Conservation (phyloP, 1,140 invertebrate genomes). For the Orchesella cincta region DNA sequence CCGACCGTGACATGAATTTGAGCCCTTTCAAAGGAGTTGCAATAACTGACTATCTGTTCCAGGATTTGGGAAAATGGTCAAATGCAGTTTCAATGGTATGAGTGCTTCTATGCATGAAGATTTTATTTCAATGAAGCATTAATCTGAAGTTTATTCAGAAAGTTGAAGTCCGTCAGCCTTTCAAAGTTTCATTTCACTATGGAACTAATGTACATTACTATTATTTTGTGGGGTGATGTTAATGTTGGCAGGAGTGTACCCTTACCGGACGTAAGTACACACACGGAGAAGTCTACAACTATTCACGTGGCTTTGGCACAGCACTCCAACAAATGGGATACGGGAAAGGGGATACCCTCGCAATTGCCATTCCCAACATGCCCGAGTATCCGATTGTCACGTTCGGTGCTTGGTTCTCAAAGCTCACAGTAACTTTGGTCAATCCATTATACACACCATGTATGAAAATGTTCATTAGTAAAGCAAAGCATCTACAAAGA, state of each 20-base stretch:
- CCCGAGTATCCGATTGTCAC: constrained; percentile 36
- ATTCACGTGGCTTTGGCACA: constrained; percentile 40
- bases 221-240: neutral
- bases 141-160: neutral
- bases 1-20: neutral
- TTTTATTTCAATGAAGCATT: neutral
- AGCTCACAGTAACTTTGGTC: constrained; percentile 9
- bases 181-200: neutral
- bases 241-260: constrained; percentile 34
- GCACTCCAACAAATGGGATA: constrained; percentile 41
- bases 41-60: constrained; percentile 11
- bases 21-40: neutral
- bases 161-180: no score
- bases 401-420: constrained; percentile 33
- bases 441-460: constrained; percentile 36
- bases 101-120: neutral
- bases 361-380: constrained; percentile 36
- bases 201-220: neutral
- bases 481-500: neutral
- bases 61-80: constrained; percentile 10
- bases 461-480: no score
- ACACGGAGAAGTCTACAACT: constrained; percentile 35
- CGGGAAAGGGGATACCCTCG: constrained; percentile 38
- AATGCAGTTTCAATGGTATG: constrained; percentile 3
- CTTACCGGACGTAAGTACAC: constrained; percentile 41